phyloP scores from a whole-genome alignment of 2,797 vertebrate species.

The Syndactyla subalaris region DNA sequence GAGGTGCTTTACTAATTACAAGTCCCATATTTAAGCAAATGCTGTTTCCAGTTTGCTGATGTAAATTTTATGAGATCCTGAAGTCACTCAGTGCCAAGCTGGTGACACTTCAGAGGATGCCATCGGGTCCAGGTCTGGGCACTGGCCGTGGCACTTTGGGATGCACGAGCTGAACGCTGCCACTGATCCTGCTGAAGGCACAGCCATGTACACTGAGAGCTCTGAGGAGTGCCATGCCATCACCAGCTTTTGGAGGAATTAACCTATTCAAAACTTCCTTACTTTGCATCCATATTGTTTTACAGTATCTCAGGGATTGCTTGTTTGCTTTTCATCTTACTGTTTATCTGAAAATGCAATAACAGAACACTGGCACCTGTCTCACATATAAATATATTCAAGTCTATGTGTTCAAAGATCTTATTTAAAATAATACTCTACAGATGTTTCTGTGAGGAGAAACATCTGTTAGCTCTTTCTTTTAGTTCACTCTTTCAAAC shows the following conservation, averaged over 20 bases:
- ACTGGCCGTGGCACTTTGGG: neutral
- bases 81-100: neutral
- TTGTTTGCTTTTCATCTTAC: neutral
- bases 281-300: neutral
- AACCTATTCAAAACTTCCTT: neutral
- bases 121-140: neutral
- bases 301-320: neutral
- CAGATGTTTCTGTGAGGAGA: neutral
- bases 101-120: neutral
- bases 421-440: neutral
- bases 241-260: neutral
- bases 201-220: neutral
- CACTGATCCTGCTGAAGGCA: neutral
- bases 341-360: neutral
- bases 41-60: neutral
- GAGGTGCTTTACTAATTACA: slow-evolving; percentile 45
- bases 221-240: neutral
- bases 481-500: neutral
- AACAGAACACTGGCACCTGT: neutral
- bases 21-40: slow-evolving; percentile 39
- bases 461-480: neutral
- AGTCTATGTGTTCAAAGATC: neutral
- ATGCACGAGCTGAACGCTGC: neutral
- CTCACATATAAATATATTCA: neutral
- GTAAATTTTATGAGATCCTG: neutral